Conservation (phyloP, 2,797 vertebrate species). For the Sparidentex hasta region DNA sequence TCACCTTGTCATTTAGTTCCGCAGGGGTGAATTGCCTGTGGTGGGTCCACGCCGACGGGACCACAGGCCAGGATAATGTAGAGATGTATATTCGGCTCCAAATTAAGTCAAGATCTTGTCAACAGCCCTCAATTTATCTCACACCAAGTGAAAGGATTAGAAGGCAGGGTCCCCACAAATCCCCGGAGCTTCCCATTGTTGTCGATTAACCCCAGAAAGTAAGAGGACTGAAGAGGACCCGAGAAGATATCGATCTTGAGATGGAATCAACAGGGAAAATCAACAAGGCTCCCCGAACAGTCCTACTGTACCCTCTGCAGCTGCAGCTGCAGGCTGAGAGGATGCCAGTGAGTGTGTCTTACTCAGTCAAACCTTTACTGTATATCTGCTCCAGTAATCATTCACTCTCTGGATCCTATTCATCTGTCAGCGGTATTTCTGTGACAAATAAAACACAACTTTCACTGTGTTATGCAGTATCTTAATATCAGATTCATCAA, state of each 20-base stretch:
- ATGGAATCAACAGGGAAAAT: conserved; percentile 70
- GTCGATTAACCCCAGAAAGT: conserved; percentile 70
- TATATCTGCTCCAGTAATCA: conserved; percentile 12
- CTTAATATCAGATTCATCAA: not conserved
- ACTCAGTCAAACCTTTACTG: conserved; percentile 25
- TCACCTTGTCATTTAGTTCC: conserved; percentile 29
- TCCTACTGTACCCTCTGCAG: not conserved
- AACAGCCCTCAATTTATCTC: conserved; percentile 61
- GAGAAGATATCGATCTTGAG: conserved; percentile 70
- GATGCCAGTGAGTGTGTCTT: conserved; percentile 20
- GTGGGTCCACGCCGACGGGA: conserved; percentile 19
- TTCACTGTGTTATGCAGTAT: not conserved
- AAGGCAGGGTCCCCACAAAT: conserved; percentile 57
- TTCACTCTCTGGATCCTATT: not conserved
- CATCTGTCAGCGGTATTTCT: not conserved
- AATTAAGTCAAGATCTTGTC: conserved; percentile 71
- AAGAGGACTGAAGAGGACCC: conserved; percentile 49
- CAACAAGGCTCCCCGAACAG: conserved; percentile 51
- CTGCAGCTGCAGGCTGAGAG: conserved; percentile 30
- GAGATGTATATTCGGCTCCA: conserved; percentile 56
- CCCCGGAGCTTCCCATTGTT: conserved; percentile 60
- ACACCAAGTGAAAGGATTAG: conserved; percentile 65
- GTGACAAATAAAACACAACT: not conserved
- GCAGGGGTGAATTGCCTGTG: conserved; percentile 2
- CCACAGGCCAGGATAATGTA: conserved; percentile 46